A percentile compares a stretch with the other conserved stretches of the same genome.
Evolutionary conservation across 2,888 invertebrate genomes (phyloP).

Genomic region (Schizotus pectinicornis): DNA sequence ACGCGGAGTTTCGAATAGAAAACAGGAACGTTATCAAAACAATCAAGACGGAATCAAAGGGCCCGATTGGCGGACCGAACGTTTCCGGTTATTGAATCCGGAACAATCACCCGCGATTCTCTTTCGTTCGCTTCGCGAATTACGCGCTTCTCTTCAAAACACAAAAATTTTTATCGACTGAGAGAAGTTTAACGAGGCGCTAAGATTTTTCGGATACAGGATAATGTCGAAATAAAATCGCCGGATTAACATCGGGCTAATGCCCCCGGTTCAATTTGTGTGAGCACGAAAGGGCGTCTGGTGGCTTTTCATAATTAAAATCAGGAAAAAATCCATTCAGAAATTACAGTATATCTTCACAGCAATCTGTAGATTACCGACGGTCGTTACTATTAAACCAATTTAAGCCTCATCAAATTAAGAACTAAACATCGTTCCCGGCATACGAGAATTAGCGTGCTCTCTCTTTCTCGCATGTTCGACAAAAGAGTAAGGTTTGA

Average conservation of each 20-base stretch:
- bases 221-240: conserved; percentile 16
- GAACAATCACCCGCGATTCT: conserved; percentile 49
- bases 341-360: conserved; percentile 46
- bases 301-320: conserved; percentile 46
- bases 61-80: conserved; percentile 50
- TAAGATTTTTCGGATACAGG: conserved; percentile 6
- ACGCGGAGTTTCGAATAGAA: conserved; percentile 41
- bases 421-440: conserved; percentile 22
- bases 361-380: conserved; percentile 51
- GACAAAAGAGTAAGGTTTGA: not conserved
- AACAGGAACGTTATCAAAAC: conserved; percentile 53
- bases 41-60: conserved; percentile 54
- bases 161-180: conserved; percentile 16
- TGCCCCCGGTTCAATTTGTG: conserved; percentile 14
- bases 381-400: conserved; percentile 49
- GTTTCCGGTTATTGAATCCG: conserved; percentile 54
- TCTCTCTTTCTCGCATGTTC: conserved; percentile 7
- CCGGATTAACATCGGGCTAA: conserved; percentile 11
- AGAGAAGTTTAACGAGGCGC: conserved; percentile 7
- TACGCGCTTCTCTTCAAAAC: conserved; percentile 35
- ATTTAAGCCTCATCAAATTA: conserved; percentile 51
- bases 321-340: conserved; percentile 51
- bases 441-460: conserved; percentile 1
- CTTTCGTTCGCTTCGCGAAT: conserved; percentile 43
- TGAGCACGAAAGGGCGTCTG: conserved; percentile 10